Conservation (phyloP, 2,888 invertebrate genomes). For the Zygaena filipendulae region DNA sequence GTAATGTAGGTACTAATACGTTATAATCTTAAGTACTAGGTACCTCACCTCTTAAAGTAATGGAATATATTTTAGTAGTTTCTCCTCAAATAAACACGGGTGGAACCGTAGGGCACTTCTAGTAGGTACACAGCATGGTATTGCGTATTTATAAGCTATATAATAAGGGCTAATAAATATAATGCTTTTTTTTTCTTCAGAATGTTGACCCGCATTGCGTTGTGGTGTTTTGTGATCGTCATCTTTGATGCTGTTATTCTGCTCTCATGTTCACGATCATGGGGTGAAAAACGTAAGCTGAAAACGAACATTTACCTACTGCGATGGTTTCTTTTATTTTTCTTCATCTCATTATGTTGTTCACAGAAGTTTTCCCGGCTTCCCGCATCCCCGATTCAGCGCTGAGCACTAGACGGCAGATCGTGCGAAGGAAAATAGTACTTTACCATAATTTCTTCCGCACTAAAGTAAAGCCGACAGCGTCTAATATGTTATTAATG, state of each 20-base stretch:
- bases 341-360: too few relatives aligned
- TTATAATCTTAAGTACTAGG: too few relatives aligned
- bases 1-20: too few relatives aligned
- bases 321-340: too few relatives aligned
- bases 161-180: too few relatives aligned
- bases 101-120: too few relatives aligned
- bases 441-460: slow-evolving; percentile 82
- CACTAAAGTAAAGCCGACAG: slow-evolving; percentile 76
- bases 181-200: slow-evolving; percentile 20
- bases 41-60: too few relatives aligned
- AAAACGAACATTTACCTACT: too few relatives aligned
- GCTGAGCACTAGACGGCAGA: slow-evolving; percentile 64
- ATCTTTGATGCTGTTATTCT: slow-evolving; percentile 26
- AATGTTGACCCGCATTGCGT: slow-evolving; percentile 26
- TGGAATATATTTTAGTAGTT: too few relatives aligned
- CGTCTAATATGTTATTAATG: slow-evolving; percentile 86
- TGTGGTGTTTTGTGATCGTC: slow-evolving; percentile 29
- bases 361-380: slow-evolving; percentile 47
- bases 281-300: slow-evolving; percentile 43
- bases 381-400: slow-evolving; percentile 48
- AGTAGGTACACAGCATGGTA: too few relatives aligned
- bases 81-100: too few relatives aligned
- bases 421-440: slow-evolving; percentile 77
- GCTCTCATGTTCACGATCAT: slow-evolving; percentile 27
- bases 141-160: too few relatives aligned